These are phyloP conservation scores for Drosophila baimaii DNA, from an alignment of 1,140 invertebrate genomes.

Conservation along the genomic window DNA sequence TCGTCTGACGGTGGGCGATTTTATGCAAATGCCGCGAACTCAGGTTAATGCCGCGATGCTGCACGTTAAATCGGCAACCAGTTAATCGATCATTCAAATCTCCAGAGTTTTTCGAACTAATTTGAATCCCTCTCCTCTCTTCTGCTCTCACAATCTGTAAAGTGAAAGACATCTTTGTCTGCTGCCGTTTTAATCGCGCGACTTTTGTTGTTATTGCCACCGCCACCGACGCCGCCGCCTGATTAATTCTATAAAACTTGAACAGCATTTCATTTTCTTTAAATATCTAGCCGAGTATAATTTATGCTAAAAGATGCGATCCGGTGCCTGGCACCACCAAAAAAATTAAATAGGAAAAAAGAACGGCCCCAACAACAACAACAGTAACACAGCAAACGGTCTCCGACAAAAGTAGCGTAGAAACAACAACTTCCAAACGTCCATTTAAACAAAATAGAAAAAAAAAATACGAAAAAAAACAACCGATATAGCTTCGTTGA, in stretches of 20 bases:
- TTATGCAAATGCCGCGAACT: constrained; percentile 63
- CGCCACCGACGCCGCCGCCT: constrained; percentile 24
- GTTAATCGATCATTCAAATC: constrained; percentile 66
- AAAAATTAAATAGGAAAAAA: constrained; percentile 47
- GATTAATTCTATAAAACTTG: constrained; percentile 72
- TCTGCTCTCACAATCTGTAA: constrained; percentile 13
- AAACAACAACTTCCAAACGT: constrained; percentile 62
- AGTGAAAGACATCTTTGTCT: constrained; percentile 63
- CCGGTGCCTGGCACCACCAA: constrained; percentile 72
- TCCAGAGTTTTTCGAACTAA: constrained; percentile 48
- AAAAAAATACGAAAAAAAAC: constrained; percentile 30
- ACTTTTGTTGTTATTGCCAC: constrained; percentile 48
- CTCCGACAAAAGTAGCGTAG: constrained; percentile 61
- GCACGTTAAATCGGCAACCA: constrained; percentile 60
- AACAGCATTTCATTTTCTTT: constrained; percentile 74
- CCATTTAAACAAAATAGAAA: constrained; percentile 67
- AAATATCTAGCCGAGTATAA: constrained; percentile 70
- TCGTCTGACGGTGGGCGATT: constrained; percentile 65
- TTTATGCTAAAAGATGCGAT: constrained; percentile 78
- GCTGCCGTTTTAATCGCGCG: constrained; percentile 55
- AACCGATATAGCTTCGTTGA: constrained; percentile 22
- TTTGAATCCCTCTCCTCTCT: constrained; percentile 8
- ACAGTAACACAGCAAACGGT: constrained; percentile 39
- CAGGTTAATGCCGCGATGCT: constrained; percentile 29
- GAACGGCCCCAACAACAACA: constrained; percentile 40